These are phyloP conservation scores for Apocheima hispidaria DNA, from an alignment of 2,888 invertebrate genomes.

Conservation along the genomic window DNA sequence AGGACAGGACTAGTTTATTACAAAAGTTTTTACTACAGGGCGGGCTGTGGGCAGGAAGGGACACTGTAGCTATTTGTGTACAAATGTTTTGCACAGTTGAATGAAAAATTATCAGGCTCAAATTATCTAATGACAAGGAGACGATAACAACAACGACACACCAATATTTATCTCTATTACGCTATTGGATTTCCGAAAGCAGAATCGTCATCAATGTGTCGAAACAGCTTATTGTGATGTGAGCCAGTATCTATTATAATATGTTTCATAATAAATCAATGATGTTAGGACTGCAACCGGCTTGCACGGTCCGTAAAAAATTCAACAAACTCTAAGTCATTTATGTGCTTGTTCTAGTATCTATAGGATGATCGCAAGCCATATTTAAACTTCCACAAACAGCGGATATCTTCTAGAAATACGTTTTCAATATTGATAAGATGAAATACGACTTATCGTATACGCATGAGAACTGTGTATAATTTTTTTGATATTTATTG, in stretches of 20 bases:
- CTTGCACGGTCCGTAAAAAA: no score
- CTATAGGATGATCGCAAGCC: no score
- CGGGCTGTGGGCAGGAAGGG: conserved; percentile 40
- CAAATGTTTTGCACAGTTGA: conserved; percentile 9
- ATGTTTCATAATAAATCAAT: no score
- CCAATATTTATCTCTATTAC: conserved; percentile 5
- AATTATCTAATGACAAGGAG: background rate
- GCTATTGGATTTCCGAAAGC: conserved; percentile 1
- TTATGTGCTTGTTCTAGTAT: no score
- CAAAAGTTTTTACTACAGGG: conserved; percentile 49
- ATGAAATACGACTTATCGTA: no score
- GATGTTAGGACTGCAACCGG: no score
- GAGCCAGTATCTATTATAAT: background rate
- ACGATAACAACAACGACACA: background rate
- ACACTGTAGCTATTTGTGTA: conserved; percentile 23
- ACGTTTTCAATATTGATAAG: no score
- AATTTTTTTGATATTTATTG: no score
- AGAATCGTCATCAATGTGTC: conserved; percentile 7
- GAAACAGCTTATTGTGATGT: conserved; percentile 11
- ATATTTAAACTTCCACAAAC: no score
- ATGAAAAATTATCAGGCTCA: conserved; percentile 5
- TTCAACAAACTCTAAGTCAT: no score
- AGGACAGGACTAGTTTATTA: conserved; percentile 50
- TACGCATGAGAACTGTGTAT: no score
- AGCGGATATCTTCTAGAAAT: no score